Evolutionary conservation across 1,140 invertebrate species (phyloP), one percentile per base, ranked within the genome.

Genomic region (Drosophila grimshawi): DNA sequence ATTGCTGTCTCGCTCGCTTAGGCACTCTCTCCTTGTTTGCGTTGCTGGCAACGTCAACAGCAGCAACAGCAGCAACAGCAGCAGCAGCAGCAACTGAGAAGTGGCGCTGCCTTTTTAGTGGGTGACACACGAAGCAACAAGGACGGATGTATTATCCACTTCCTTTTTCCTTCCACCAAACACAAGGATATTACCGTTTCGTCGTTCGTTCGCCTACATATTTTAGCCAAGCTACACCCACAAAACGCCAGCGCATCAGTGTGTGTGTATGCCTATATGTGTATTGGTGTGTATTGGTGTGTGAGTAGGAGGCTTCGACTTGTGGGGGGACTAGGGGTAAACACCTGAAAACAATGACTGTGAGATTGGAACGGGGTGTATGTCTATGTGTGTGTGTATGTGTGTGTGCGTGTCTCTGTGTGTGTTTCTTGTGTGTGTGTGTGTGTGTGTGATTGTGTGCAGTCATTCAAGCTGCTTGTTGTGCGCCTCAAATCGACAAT

Each of bases 101-200:
- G 85, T 88, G 83, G 83, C 83, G 82, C 77, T 69, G 83, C 83
- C 85, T 92, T 91, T 92, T 90, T 91, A 91, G 86, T 91, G 91
- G 91, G 91, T 91, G 91, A 92, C 91, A 92, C 91, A 92, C 89
- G 91, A 92, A 92, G 91, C 91, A 92, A 92, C 91, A 92, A 92
- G 91, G 91, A 92, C 91, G 91, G 91, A 92, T 92, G 91, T 92
- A 92, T 92, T 92, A 92, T 92, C 91, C 91, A 92, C 91, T 92
- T 92, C 91, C 91, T 92, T 92, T 92, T 92, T 92, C 91, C 91
- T 92, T 92, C 91, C 91, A 92, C 91, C 91, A 92, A 92, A 92
- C 91, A 92, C 91, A 92, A 92, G 91, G 91, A 92, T 92, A 92
- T 92, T 92, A 92, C 91, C 91, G 91, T 92, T 92, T 92, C 91